These are phyloP conservation scores for Nettapus auritus DNA, from an alignment of 2,113 vertebrate genomes.

Conservation along the genomic window DNA sequence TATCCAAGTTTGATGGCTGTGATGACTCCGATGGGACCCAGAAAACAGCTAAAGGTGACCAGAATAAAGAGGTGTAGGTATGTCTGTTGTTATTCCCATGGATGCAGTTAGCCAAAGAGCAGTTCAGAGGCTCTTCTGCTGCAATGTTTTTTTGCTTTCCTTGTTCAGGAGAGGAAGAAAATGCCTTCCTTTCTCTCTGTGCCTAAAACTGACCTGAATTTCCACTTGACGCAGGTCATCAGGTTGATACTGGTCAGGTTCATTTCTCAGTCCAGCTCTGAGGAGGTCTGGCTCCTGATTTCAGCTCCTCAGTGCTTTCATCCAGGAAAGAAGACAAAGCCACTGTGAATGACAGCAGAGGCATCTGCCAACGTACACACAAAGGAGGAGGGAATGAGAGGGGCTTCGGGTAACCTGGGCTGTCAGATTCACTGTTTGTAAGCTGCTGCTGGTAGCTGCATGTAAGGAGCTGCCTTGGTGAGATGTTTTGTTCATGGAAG, in stretches of 20 bases:
- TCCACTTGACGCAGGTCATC: background rate
- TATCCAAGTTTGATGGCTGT: background rate
- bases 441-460: background rate
- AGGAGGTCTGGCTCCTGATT: background rate
- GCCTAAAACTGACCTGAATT: background rate
- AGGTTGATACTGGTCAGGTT: background rate
- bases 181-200: background rate
- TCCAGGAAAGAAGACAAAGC: background rate
- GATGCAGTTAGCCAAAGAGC: background rate
- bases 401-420: background rate
- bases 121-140: background rate
- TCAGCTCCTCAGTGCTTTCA: background rate
- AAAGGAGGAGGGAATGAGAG: background rate
- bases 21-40: background rate
- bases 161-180: background rate
- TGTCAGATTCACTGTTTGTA: background rate
- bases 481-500: background rate
- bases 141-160: background rate
- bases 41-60: constrained; percentile 1
- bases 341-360: background rate
- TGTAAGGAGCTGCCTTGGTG: background rate
- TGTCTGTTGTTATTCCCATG: background rate
- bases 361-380: background rate
- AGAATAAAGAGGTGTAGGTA: background rate
- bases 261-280: background rate